Evolutionary conservation across 2,113 vertebrate genomes (phyloP).

Genomic region (Trichechus manatus): DNA sequence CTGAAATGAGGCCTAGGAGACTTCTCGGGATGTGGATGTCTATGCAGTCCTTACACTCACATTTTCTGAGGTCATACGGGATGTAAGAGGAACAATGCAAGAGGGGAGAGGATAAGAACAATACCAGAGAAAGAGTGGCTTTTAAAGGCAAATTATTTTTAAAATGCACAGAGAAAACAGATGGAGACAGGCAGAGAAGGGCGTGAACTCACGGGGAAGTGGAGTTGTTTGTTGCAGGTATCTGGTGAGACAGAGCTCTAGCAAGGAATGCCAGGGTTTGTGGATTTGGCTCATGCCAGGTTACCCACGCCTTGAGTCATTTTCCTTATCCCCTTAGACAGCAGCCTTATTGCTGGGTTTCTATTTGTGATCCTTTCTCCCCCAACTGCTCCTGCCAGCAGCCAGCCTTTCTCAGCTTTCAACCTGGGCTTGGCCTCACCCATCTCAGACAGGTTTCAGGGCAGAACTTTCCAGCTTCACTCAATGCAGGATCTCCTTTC

Average conservation of each 20-base stretch:
- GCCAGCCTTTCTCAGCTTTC: not conserved
- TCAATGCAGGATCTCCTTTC: not conserved
- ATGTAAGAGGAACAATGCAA: not conserved
- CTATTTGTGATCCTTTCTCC: not conserved
- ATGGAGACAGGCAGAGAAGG: not conserved
- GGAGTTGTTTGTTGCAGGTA: fast-evolving
- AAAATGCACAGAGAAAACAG: not conserved
- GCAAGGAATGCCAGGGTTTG: not conserved
- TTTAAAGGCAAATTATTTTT: not conserved
- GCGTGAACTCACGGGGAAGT: not conserved
- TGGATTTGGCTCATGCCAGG: not conserved
- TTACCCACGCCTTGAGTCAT: not conserved
- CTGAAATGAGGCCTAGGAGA: not conserved
- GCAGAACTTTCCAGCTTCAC: not conserved
- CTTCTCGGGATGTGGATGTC: not conserved
- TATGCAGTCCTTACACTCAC: not conserved
- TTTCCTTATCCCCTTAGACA: not conserved
- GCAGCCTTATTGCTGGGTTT: not conserved
- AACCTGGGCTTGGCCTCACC: not conserved
- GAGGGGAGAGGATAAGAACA: not conserved
- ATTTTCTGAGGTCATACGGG: not conserved
- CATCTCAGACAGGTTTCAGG: not conserved
- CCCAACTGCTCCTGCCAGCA: not conserved
- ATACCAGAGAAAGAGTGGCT: not conserved
- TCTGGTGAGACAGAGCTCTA: not conserved